Conservation (phyloP, 2,797 vertebrate species). For the Coreius guichenoti region DNA sequence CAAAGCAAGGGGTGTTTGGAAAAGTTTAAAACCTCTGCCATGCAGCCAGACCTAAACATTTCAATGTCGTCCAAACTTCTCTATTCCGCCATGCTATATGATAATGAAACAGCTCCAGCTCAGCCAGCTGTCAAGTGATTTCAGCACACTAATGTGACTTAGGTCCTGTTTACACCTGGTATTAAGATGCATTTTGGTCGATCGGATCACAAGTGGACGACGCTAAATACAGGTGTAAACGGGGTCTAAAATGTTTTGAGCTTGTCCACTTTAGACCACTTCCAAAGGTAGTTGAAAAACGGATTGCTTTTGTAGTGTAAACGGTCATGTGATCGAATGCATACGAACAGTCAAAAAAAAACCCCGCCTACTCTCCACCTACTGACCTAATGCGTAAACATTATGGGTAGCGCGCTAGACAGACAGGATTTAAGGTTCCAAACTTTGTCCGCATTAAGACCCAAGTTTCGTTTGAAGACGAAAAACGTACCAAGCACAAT, state of each 20-base stretch:
- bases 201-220: background rate
- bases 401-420: background rate
- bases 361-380: no score
- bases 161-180: background rate
- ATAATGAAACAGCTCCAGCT: slow-evolving; percentile 23
- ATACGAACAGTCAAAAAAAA: background rate
- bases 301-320: no score
- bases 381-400: background rate
- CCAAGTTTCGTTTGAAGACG: background rate
- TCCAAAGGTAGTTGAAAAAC: no score
- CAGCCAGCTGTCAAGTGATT: background rate
- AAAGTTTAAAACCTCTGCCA: slow-evolving; percentile 21
- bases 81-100: slow-evolving; percentile 6
- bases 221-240: background rate
- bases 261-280: no score
- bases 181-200: background rate
- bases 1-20: slow-evolving; percentile 26
- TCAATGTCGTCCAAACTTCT: background rate
- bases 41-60: slow-evolving; percentile 7
- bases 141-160: background rate
- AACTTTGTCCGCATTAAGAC: no score
- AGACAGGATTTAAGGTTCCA: background rate
- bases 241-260: background rate
- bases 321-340: background rate
- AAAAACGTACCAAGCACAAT: background rate